A percentile compares a stretch with the other conserved stretches of the same genome.
phyloP scores from a whole-genome alignment of 1,140 invertebrate species.

The Drosophila ananassae region DNA sequence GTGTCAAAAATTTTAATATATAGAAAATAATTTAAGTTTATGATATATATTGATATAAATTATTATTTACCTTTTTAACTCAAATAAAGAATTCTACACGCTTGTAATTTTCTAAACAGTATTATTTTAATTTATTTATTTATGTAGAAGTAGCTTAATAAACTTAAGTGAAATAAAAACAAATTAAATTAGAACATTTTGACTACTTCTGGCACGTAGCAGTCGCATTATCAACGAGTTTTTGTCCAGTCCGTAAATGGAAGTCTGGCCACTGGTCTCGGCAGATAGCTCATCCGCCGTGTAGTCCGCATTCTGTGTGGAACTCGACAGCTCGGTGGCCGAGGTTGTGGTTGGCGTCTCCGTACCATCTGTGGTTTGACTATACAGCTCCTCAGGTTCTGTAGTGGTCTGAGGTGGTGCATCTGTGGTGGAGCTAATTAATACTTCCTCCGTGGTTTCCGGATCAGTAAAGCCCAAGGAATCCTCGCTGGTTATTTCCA shows the following conservation, averaged over 20 bases:
- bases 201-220: constrained; percentile 59
- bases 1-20: background rate
- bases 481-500: constrained; percentile 4
- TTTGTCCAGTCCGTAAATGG: constrained; percentile 67
- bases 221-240: constrained; percentile 69
- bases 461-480: background rate
- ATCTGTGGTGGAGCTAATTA: background rate
- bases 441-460: background rate
- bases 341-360: constrained; percentile 12
- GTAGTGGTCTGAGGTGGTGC: constrained; percentile 9
- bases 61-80: background rate
- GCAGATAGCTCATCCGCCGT: constrained; percentile 39
- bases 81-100: too few relatives aligned
- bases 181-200: constrained; percentile 46
- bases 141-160: background rate
- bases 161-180: background rate
- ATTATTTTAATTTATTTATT: background rate
- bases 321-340: background rate
- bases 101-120: too few relatives aligned
- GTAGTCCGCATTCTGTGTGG: constrained; percentile 41
- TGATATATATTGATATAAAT: background rate
- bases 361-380: constrained; percentile 20
- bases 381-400: constrained; percentile 4
- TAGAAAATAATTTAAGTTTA: background rate
- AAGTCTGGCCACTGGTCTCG: constrained; percentile 42